Evolutionary conservation across 2,888 invertebrate species (phyloP).

Genomic region (Chironomus riparius): DNA sequence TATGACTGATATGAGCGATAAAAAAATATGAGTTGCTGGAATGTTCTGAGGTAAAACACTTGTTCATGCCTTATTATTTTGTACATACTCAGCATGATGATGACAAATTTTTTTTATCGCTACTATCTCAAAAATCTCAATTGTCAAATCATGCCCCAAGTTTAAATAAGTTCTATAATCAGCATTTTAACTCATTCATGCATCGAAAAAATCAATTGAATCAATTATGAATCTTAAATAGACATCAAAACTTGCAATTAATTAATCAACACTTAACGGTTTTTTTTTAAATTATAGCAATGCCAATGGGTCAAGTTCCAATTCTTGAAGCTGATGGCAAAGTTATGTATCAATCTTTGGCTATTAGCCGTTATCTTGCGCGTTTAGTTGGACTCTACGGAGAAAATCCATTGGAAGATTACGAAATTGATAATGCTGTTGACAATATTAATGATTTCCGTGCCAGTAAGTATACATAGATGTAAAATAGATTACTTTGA

Average conservation of each 20-base stretch:
- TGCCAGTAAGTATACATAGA: constrained; percentile 40
- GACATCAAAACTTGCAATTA: background rate
- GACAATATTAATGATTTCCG: constrained; percentile 48
- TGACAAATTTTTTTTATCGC: no score
- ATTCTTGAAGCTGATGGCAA: constrained; percentile 44
- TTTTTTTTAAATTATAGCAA: constrained; percentile 6
- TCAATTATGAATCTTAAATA: background rate
- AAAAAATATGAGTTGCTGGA: background rate
- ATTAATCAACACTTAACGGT: background rate
- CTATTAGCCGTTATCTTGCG: constrained; percentile 47
- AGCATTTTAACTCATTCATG: no score
- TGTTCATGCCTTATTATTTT: background rate
- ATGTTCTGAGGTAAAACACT: background rate
- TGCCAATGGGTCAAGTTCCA: constrained; percentile 28
- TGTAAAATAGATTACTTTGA: no score
- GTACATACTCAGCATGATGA: no score
- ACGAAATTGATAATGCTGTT: constrained; percentile 46
- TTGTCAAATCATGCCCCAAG: no score
- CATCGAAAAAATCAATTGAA: no score
- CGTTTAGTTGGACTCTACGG: constrained; percentile 44
- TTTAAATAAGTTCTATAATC: no score
- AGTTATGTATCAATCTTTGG: constrained; percentile 43
- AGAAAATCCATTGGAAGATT: constrained; percentile 44
- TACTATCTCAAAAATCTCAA: no score
- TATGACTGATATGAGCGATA: background rate